A percentile compares a stretch with the other conserved stretches of the same genome.
These are phyloP conservation scores for Chloroclystis v-ata DNA, from an alignment of 2,888 invertebrate species.

Conservation along the genomic window DNA sequence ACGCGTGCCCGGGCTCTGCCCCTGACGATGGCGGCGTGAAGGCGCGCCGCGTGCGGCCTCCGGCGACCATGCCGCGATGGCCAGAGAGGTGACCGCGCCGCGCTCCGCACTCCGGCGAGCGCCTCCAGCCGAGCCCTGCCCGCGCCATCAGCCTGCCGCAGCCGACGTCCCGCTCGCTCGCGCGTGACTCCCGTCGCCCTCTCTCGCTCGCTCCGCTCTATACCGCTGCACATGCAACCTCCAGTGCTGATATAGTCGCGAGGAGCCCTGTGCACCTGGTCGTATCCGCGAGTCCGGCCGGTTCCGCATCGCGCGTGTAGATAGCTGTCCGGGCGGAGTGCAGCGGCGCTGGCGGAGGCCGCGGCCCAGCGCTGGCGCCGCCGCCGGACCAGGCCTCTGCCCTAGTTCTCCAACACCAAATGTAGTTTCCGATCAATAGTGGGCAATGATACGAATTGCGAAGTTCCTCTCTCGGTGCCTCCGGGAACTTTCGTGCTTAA, in stretches of 20 bases:
- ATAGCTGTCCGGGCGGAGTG: no score
- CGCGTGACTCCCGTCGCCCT: no score
- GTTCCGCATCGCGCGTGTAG: slow-evolving; percentile 16
- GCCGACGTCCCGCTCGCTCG: slow-evolving; percentile 52
- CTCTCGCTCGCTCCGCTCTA: slow-evolving; percentile 42
- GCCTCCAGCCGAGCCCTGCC: slow-evolving; percentile 14
- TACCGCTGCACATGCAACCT: slow-evolving; percentile 61
- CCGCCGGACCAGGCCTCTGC: slow-evolving; percentile 29
- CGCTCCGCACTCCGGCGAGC: slow-evolving; percentile 13
- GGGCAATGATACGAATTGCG: slow-evolving; percentile 20
- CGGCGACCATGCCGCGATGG: slow-evolving; percentile 84
- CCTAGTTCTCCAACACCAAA: slow-evolving; percentile 23
- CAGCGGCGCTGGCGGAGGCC: no score
- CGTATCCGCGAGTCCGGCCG: slow-evolving; percentile 7
- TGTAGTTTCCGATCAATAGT: slow-evolving; percentile 29
- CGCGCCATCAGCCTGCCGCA: slow-evolving; percentile 45
- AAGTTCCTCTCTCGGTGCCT: slow-evolving; percentile 9
- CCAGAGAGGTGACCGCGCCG: slow-evolving; percentile 80
- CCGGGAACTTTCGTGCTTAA: neutral
- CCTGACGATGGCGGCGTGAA: slow-evolving; percentile 74
- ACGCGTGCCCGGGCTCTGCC: slow-evolving; percentile 71
- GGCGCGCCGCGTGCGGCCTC: slow-evolving; percentile 78
- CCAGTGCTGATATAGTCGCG: slow-evolving; percentile 36
- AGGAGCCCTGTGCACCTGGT: slow-evolving; percentile 18
- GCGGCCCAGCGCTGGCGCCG: slow-evolving; percentile 33